These are phyloP conservation scores for Hydropsyche tenuis DNA, from an alignment of 1,140 invertebrate species.

Conservation along the genomic window DNA sequence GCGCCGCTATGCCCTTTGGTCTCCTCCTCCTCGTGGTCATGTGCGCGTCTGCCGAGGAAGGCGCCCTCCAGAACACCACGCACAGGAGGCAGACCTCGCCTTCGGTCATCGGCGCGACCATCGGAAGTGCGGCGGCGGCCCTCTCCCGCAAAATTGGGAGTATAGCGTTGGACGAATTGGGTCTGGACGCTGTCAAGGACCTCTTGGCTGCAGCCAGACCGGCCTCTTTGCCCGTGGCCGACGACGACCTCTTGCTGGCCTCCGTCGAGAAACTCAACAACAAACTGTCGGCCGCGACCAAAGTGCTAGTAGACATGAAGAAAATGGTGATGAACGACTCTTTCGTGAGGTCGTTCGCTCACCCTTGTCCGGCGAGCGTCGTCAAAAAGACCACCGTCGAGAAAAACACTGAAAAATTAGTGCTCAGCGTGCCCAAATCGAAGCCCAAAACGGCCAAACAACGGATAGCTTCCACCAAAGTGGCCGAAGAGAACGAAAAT, in stretches of 20 bases:
- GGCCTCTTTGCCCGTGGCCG: slow-evolving; percentile 14
- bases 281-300: slow-evolving; percentile 32
- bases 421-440: slow-evolving; percentile 40
- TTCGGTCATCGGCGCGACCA: slow-evolving; percentile 56
- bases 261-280: slow-evolving; percentile 29
- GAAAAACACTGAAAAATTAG: slow-evolving; percentile 53
- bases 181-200: slow-evolving; percentile 27
- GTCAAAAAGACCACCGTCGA: slow-evolving; percentile 58
- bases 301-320: slow-evolving; percentile 28
- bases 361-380: slow-evolving; percentile 61
- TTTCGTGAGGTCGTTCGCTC: slow-evolving; percentile 55
- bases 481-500: slow-evolving; percentile 54
- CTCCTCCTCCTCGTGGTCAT: not conserved
- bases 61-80: not conserved
- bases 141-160: not conserved
- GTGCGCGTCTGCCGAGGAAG: not conserved
- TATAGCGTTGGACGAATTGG: slow-evolving; percentile 39
- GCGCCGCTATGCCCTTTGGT: not conserved
- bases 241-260: slow-evolving; percentile 34
- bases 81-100: not conserved
- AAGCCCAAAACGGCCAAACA: slow-evolving; percentile 30
- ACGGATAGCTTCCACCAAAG: slow-evolving; percentile 53
- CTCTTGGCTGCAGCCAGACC: slow-evolving; percentile 26
- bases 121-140: slow-evolving; percentile 50
- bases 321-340: slow-evolving; percentile 31